Evolutionary conservation across 2,113 vertebrate genomes (phyloP).

Genomic region (Sterna hirundo): DNA sequence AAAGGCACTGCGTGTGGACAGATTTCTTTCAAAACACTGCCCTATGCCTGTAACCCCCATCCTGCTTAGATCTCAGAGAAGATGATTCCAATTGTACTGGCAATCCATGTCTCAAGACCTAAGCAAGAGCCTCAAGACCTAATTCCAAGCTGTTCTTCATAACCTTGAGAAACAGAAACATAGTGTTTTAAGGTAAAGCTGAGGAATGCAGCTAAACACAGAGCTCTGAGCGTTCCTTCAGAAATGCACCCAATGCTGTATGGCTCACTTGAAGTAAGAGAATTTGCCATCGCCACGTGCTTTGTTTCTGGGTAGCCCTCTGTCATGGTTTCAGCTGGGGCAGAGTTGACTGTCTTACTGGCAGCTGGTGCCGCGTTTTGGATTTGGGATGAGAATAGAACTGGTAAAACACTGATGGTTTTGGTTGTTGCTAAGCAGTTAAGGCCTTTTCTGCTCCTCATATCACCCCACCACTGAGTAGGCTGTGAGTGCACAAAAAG

Average conservation of each 20-base stretch:
- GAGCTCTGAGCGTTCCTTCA: background rate
- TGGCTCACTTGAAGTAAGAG: background rate
- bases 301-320: background rate
- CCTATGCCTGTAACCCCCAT: background rate
- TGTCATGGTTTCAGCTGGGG: background rate
- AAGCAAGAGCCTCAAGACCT: background rate
- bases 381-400: background rate
- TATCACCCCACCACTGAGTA: background rate
- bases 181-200: background rate
- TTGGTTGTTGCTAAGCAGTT: background rate
- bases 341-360: background rate
- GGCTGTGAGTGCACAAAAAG: background rate
- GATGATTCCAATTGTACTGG: background rate
- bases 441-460: background rate
- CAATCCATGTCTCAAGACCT: background rate
- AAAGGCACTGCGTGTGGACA: rapidly evolving
- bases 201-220: background rate
- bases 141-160: background rate
- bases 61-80: background rate
- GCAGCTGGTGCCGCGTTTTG: background rate
- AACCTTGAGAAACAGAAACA: background rate
- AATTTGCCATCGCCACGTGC: background rate
- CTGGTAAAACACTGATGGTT: background rate
- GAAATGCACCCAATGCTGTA: background rate
- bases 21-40: background rate